Evolutionary conservation across 2,888 invertebrate species (phyloP), one percentile per base, ranked within the genome.

Genomic region (Oscheius sp.): DNA sequence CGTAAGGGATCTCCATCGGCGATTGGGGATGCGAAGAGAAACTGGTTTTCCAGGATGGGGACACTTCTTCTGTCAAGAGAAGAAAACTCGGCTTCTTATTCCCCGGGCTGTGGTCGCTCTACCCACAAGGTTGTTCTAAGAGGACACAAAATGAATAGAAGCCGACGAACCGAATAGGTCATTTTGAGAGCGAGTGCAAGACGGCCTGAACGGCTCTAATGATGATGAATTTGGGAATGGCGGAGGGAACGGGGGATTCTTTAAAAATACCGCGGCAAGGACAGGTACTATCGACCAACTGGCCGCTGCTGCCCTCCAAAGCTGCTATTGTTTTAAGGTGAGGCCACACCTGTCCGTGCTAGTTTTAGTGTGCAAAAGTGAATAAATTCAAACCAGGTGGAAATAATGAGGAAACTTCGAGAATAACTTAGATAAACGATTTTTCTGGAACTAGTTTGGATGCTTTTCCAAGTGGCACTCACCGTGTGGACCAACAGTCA

Each of bases 21-120:
- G 63, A 63, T 45, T 45, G 45, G 63, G 66, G 52, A 66, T 61
- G 61, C 61, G 61, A 49, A 66, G 52, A 35, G 66, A 49, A 63
- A 66, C 66, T 52, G 66, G 66, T 66, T 66, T 49, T 63, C n/a
- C 23, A 61, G 52, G 49, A 64, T 16, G 35, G 49, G 52, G 29
- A 35, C 46, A 66, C 66, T 64, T 64, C 64, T 66, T 66, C n/a
- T n/a, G 66, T 41, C n/a, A 23, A 35, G 35, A 35, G 35, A 35
- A 58, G 35, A 46, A 45, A 6, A 1, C 43, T 1, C 45, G 45
- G 43, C 63, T 63, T 63, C 23, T 18, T 35, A 35, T 35, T 35
- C 35, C 35, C 35, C 5, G 35, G 35, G 35, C 35, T 35, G 35
- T 9, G 35, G 35, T 35, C 35, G 3, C 3, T 9, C 35, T 9